phyloP scores from a whole-genome alignment of 2,113 vertebrate species.

The Baryphthengus martii region DNA sequence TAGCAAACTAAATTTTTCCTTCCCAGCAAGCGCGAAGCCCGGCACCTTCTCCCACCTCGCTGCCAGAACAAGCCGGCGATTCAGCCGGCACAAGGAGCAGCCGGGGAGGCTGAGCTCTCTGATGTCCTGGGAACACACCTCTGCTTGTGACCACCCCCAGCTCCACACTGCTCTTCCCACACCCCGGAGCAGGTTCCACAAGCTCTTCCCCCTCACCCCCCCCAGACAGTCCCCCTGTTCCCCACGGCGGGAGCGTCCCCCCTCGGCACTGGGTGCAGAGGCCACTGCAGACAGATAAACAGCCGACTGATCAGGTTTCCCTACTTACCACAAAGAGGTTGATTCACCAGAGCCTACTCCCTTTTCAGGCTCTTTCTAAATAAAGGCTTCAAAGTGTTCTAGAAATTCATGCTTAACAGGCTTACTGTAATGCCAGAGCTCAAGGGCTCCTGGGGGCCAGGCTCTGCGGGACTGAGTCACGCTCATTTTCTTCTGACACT shows the following conservation, averaged over 20 bases:
- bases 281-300: constrained; percentile 14
- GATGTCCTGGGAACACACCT: not conserved
- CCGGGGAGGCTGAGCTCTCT: not conserved
- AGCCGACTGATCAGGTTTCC: constrained; percentile 38
- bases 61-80: not conserved
- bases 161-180: not conserved
- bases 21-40: not conserved
- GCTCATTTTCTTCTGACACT: not conserved
- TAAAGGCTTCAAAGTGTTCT: constrained; percentile 56
- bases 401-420: constrained; percentile 57
- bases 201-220: not conserved
- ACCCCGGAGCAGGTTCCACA: not conserved
- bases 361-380: constrained; percentile 55
- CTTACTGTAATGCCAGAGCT: constrained; percentile 5
- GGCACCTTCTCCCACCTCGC: not conserved
- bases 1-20: not conserved
- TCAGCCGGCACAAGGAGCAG: not conserved
- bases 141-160: not conserved
- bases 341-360: constrained; percentile 55
- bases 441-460: not conserved
- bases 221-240: not conserved
- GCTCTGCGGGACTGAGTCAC: not conserved
- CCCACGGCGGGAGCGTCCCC: not conserved
- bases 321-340: constrained; percentile 44
- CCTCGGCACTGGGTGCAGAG: not conserved